Percentiles rank a stretch among this genome's conserved stretches.
Conservation (phyloP, 2,113 vertebrate species). For the Mixornis gularis region DNA sequence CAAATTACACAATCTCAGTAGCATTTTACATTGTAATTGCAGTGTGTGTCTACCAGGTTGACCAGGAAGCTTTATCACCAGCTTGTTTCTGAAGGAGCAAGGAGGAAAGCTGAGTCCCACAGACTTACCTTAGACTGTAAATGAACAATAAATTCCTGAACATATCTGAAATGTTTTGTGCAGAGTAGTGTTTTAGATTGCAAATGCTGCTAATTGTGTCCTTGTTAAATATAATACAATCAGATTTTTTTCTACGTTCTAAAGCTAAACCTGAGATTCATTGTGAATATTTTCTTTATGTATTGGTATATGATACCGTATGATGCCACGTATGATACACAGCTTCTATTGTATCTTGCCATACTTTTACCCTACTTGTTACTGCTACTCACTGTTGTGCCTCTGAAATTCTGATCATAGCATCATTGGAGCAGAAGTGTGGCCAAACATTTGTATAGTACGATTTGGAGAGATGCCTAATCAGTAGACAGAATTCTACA, state of each 20-base stretch:
- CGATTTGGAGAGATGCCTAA: not conserved
- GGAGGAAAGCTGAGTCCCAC: not conserved
- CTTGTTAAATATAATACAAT: not conserved
- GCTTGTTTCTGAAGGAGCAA: not conserved
- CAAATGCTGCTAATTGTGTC: not conserved
- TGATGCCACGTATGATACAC: not conserved
- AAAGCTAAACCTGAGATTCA: not conserved
- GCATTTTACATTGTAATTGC: not conserved
- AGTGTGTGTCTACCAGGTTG: not conserved
- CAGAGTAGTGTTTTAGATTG: not conserved
- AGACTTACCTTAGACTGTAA: not conserved
- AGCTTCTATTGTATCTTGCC: not conserved
- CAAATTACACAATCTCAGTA: not conserved
- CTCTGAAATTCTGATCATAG: not conserved
- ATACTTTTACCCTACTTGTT: not conserved
- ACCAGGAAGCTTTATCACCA: not conserved
- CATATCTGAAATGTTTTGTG: not conserved
- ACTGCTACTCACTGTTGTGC: not conserved
- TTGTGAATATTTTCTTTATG: not conserved
- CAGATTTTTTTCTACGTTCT: not conserved
- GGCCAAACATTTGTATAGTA: not conserved
- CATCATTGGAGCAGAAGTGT: not conserved
- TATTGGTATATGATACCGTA: not conserved
- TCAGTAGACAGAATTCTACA: not conserved
- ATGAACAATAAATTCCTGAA: not conserved